phyloP scores from a whole-genome alignment of 1,140 invertebrate genomes.

The Zaprionus davidi region DNA sequence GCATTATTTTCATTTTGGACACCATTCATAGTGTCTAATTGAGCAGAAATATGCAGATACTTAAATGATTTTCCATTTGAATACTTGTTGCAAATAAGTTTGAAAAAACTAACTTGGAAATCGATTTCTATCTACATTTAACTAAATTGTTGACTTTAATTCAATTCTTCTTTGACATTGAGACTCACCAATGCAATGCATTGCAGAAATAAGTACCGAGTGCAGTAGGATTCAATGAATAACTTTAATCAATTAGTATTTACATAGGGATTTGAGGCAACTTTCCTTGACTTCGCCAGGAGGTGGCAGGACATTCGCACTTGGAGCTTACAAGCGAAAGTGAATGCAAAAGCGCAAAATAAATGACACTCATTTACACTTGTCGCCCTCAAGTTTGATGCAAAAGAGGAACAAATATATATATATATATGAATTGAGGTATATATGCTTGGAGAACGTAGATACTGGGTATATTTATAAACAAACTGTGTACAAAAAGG shows the following conservation, averaged over 20 bases:
- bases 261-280: constrained; percentile 23
- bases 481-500: constrained; percentile 53
- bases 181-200: neutral
- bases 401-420: constrained; percentile 8
- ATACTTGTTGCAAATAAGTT: constrained; percentile 46
- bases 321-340: constrained; percentile 25
- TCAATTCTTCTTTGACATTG: constrained; percentile 16
- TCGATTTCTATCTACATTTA: constrained; percentile 42
- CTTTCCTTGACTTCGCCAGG: constrained; percentile 20
- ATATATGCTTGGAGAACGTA: constrained; percentile 22
- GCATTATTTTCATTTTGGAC: too few species aligned
- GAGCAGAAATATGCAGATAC: constrained; percentile 38
- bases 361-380: constrained; percentile 77
- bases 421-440: constrained; percentile 16
- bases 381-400: constrained; percentile 45
- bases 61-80: constrained; percentile 14
- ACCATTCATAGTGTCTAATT: constrained; percentile 35
- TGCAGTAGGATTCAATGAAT: neutral
- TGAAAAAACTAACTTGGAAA: constrained; percentile 43
- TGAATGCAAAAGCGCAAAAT: constrained; percentile 52
- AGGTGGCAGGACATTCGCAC: constrained; percentile 28
- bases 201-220: neutral
- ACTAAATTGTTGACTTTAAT: constrained; percentile 11
- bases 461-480: constrained; percentile 52
- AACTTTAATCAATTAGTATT: constrained; percentile 47